Conservation (phyloP, 2,113 vertebrate genomes). For the Anthoscopus minutus region DNA sequence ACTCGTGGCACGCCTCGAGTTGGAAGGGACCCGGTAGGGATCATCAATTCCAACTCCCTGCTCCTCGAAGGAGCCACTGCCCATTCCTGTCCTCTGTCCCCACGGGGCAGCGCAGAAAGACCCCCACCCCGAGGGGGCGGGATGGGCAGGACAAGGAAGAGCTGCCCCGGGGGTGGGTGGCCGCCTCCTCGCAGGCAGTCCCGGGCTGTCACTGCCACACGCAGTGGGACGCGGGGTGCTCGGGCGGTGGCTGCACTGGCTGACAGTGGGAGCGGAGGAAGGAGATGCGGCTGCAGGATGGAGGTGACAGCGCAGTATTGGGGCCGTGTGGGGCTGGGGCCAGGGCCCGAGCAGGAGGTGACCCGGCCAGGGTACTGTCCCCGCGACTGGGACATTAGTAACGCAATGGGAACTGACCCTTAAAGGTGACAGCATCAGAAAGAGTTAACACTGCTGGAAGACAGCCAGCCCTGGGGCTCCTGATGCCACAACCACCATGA, state of each 20-base stretch:
- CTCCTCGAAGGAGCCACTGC: background rate
- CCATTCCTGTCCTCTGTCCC: background rate
- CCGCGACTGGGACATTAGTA: background rate
- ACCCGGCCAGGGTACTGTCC: background rate
- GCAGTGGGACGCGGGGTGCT: background rate
- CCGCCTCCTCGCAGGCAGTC: too few species aligned
- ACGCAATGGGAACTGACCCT: background rate
- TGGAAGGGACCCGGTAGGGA: background rate
- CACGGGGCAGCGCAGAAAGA: background rate
- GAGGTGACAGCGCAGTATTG: background rate
- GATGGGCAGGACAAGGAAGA: background rate
- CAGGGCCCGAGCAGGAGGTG: background rate
- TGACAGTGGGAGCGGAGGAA: rapidly evolving
- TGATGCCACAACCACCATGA: background rate
- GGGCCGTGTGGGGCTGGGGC: background rate
- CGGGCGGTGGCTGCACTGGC: rapidly evolving
- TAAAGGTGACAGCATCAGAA: background rate
- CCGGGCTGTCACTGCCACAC: rapidly evolving
- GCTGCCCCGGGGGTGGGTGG: rapidly evolving
- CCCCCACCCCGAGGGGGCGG: rapidly evolving
- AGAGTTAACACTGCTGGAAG: background rate
- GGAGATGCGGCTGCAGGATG: background rate
- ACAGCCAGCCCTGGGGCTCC: too few species aligned
- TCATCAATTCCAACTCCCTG: rapidly evolving
- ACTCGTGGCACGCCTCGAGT: background rate